Conservation (phyloP, 2,888 invertebrate genomes). For the Drosophila pseudotakahashii region DNA sequence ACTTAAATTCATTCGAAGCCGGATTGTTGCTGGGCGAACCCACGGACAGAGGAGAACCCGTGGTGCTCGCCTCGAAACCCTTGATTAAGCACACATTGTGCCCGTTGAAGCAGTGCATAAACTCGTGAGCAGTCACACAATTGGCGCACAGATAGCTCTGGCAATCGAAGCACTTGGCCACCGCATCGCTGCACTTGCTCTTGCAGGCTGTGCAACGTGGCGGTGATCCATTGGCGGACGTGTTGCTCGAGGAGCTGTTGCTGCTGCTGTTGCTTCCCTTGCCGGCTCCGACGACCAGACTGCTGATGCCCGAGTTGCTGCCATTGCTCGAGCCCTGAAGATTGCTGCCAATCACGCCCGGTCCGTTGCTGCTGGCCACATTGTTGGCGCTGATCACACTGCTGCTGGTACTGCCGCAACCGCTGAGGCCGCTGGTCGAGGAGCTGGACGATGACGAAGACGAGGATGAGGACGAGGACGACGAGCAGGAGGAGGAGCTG, state of each 20-base stretch:
- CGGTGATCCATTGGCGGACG: conserved; percentile 46
- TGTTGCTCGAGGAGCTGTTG: conserved; percentile 43
- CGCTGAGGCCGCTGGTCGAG: conserved; percentile 85
- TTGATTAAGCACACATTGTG: conserved; percentile 91
- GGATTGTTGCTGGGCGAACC: conserved; percentile 63
- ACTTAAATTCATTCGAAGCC: conserved; percentile 78
- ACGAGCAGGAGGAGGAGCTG: conserved; percentile 79
- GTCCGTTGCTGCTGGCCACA: conserved; percentile 80
- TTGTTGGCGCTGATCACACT: conserved; percentile 70
- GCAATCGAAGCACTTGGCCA: conserved; percentile 98
- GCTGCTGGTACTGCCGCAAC: conserved; percentile 86
- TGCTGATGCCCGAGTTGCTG: conserved; percentile 54
- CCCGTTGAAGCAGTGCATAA: conserved; percentile 99
- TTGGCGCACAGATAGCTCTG: conserved; percentile 97
- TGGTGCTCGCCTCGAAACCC: conserved; percentile 69
- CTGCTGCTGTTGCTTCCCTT: conserved; percentile 51
- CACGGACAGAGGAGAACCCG: conserved; percentile 10
- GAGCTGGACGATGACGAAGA: conserved; percentile 76
- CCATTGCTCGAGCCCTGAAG: conserved; percentile 56
- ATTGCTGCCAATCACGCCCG: conserved; percentile 85
- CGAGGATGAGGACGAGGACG: conserved; percentile 76
- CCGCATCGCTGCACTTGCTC: conserved; percentile 96
- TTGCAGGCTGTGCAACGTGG: conserved; percentile 97
- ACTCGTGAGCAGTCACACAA: conserved; percentile 99
- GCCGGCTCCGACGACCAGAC: conserved; percentile 65